phyloP scores from a whole-genome alignment of 2,888 invertebrate species.

The Operophtera brumata region DNA sequence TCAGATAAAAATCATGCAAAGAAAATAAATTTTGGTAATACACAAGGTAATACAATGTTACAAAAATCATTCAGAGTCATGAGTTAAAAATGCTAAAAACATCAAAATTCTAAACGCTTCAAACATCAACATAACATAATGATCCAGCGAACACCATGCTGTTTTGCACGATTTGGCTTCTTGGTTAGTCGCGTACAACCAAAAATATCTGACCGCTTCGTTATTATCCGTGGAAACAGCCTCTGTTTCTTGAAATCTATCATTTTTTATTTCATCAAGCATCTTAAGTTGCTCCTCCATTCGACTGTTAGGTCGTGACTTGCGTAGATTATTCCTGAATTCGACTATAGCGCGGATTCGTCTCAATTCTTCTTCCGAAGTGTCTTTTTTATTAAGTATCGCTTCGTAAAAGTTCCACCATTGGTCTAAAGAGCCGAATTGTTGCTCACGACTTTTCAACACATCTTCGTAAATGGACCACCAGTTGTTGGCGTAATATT shows the following conservation, averaged over 20 bases:
- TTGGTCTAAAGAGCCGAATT: slow-evolving; percentile 73
- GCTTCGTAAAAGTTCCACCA: slow-evolving; percentile 77
- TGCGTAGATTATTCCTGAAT: slow-evolving; percentile 45
- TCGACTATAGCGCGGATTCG: slow-evolving; percentile 54
- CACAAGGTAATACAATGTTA: not conserved
- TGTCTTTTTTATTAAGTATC: slow-evolving; percentile 56
- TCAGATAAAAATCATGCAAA: not conserved
- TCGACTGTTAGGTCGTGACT: slow-evolving; percentile 58
- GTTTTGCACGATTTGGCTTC: slow-evolving; percentile 15
- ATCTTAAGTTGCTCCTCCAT: slow-evolving; percentile 68
- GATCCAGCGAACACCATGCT: slow-evolving; percentile 35
- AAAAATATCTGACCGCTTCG: slow-evolving; percentile 68
- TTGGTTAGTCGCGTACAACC: slow-evolving; percentile 35
- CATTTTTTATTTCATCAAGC: slow-evolving; percentile 64
- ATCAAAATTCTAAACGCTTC: not conserved
- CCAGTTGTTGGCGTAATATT: slow-evolving; percentile 78
- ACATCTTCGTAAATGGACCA: slow-evolving; percentile 75
- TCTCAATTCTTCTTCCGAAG: slow-evolving; percentile 53
- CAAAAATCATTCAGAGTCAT: not conserved
- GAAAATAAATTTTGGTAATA: not conserved
- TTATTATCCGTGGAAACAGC: slow-evolving; percentile 54
- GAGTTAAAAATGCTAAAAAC: not conserved
- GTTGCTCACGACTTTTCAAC: slow-evolving; percentile 64
- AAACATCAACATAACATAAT: slow-evolving; percentile 13
- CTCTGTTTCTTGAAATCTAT: slow-evolving; percentile 62